A percentile compares a stretch with the other conserved stretches of the same genome.
Evolutionary conservation across 2,113 vertebrate genomes (phyloP).

Genomic region (Motacilla tschutschensis): DNA sequence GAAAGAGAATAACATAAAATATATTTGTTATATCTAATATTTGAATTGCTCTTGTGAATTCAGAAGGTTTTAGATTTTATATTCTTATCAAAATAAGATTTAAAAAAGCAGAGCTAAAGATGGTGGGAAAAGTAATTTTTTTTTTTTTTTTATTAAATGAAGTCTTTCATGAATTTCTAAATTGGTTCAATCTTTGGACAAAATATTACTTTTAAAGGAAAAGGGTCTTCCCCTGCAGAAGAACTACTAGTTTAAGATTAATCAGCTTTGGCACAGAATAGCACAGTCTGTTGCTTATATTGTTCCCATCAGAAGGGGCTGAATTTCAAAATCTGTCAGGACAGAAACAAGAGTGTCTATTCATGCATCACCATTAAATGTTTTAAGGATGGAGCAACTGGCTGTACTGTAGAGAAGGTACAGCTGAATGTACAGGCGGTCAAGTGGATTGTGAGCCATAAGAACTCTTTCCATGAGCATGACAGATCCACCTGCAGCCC

Average conservation of each 20-base stretch:
- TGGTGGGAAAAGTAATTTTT: background rate
- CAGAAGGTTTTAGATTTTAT: background rate
- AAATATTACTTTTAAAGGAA: background rate
- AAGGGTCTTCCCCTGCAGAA: background rate
- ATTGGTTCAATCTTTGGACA: background rate
- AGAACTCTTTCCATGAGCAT: background rate
- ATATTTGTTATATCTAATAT: background rate
- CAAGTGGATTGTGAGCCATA: too few species aligned
- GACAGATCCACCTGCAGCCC: background rate
- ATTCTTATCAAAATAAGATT: background rate
- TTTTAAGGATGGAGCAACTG: background rate
- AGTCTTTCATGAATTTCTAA: background rate
- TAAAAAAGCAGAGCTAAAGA: background rate
- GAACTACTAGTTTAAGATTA: background rate
- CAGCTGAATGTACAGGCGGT: background rate
- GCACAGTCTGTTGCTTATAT: background rate
- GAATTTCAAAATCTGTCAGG: background rate
- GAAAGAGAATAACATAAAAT: background rate
- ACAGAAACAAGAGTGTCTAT: background rate
- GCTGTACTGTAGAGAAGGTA: background rate
- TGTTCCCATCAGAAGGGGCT: background rate
- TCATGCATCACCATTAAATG: background rate
- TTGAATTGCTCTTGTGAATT: background rate
- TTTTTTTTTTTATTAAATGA: background rate
- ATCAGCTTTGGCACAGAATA: constrained; percentile 1